Evolutionary conservation across 2,113 vertebrate species (phyloP).

Genomic region (Drymodes brunneopygia): DNA sequence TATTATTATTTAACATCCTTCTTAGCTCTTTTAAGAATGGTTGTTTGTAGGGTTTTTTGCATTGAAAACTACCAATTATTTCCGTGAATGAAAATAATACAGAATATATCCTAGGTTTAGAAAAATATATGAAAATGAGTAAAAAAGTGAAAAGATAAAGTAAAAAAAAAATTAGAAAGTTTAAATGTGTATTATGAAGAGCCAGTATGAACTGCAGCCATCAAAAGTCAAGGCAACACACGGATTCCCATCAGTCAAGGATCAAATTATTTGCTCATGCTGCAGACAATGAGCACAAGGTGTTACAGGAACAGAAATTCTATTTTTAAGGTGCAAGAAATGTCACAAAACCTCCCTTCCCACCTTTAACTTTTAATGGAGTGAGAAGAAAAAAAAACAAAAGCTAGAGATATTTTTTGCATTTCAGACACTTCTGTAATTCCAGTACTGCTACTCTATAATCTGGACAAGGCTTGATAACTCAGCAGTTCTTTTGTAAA

Average conservation of each 20-base stretch:
- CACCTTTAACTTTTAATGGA: background rate
- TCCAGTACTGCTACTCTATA: background rate
- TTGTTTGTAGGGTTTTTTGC: background rate
- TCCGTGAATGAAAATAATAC: background rate
- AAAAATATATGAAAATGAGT: background rate
- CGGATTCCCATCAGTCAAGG: background rate
- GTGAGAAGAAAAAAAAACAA: background rate
- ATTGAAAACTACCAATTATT: background rate
- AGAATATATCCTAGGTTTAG: background rate
- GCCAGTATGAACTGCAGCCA: background rate
- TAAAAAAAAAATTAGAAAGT: background rate
- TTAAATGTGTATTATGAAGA: background rate
- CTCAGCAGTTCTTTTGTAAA: background rate
- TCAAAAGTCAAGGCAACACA: background rate
- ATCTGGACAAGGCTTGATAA: background rate
- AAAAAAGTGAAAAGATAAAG: background rate
- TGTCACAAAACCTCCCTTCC: background rate
- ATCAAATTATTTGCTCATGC: background rate
- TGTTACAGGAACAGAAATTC: background rate
- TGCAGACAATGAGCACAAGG: rapidly evolving
- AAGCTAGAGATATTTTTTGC: background rate
- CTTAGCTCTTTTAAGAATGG: background rate
- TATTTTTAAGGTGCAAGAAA: background rate
- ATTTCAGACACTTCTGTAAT: background rate
- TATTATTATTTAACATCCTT: background rate